A percentile compares a stretch with the other conserved stretches of the same genome.
phyloP scores from a whole-genome alignment of 2,113 vertebrate species.

The Pseudorectes ferrugineus region DNA sequence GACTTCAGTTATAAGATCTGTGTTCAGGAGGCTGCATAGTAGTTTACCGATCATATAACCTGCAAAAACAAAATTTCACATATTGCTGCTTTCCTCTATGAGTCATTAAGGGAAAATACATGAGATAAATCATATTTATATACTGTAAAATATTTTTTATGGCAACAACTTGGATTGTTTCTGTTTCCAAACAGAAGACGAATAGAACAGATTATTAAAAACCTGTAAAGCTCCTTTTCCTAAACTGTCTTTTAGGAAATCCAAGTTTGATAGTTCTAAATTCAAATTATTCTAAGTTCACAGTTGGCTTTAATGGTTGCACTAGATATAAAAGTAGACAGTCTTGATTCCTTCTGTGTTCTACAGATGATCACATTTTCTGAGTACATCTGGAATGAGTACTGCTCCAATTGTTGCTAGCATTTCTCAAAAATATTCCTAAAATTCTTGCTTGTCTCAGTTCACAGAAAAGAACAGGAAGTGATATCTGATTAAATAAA shows the following conservation, averaged over 20 bases:
- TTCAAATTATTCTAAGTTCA: conserved; percentile 9
- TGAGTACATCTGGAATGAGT: conserved; percentile 26
- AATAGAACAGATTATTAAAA: conserved; percentile 33
- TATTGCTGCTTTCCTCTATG: not conserved
- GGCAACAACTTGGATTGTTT: not conserved
- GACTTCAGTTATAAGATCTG: not conserved
- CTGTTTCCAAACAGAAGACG: not conserved
- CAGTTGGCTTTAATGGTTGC: not conserved
- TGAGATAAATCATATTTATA: not conserved
- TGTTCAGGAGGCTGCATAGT: not conserved
- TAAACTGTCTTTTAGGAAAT: conserved; percentile 1
- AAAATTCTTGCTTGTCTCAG: not conserved
- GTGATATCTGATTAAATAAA: conserved; percentile 33
- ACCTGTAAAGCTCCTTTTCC: conserved; percentile 7
- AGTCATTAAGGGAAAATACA: not conserved
- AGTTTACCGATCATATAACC: not conserved
- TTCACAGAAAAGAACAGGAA: conserved; percentile 59
- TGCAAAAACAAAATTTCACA: conserved; percentile 44
- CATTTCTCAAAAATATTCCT: not conserved
- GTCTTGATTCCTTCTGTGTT: not conserved
- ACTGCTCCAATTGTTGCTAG: conserved; percentile 2
- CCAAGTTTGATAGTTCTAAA: not conserved
- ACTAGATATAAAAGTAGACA: conserved; percentile 37
- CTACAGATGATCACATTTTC: conserved; percentile 13
- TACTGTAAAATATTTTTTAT: not conserved